These are phyloP conservation scores for Egretta garzetta DNA, from an alignment of 2,113 vertebrate genomes.

Conservation along the genomic window DNA sequence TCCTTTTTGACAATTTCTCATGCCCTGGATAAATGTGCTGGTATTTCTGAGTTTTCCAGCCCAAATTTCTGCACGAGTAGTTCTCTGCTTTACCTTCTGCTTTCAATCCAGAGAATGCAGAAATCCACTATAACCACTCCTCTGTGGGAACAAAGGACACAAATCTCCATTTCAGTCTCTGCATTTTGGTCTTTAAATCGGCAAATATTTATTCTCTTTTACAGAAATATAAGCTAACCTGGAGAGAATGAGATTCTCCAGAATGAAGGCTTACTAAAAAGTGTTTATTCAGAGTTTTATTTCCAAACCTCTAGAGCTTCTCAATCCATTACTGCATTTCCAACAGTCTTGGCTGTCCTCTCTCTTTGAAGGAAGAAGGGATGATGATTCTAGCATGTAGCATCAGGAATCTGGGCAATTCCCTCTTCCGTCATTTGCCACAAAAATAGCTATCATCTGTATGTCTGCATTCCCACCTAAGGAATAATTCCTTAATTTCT, in stretches of 20 bases:
- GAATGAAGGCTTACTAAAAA: not conserved
- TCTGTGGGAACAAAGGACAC: not conserved
- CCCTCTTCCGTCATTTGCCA: not conserved
- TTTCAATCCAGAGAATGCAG: not conserved
- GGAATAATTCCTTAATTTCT: not conserved
- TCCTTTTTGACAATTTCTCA: not conserved
- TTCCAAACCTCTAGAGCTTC: constrained; percentile 4
- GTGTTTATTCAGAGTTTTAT: not conserved
- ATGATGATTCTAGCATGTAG: not conserved
- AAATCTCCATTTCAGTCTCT: not conserved
- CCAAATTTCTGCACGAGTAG: not conserved
- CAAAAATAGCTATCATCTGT: not conserved
- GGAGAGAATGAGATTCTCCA: constrained; percentile 8
- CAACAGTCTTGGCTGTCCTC: not conserved
- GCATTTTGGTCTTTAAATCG: not conserved
- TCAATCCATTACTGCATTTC: not conserved
- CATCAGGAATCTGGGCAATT: not conserved
- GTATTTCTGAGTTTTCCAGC: not conserved
- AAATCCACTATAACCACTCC: not conserved
- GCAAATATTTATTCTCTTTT: not conserved
- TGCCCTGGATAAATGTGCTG: not conserved
- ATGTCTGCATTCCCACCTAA: not conserved
- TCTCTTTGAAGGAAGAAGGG: not conserved
- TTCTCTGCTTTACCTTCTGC: not conserved
- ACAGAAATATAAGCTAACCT: not conserved